Base-by-base conservation (phyloP, 2,797 vertebrate species). In the Acipenser oxyrinchus region DNA sequence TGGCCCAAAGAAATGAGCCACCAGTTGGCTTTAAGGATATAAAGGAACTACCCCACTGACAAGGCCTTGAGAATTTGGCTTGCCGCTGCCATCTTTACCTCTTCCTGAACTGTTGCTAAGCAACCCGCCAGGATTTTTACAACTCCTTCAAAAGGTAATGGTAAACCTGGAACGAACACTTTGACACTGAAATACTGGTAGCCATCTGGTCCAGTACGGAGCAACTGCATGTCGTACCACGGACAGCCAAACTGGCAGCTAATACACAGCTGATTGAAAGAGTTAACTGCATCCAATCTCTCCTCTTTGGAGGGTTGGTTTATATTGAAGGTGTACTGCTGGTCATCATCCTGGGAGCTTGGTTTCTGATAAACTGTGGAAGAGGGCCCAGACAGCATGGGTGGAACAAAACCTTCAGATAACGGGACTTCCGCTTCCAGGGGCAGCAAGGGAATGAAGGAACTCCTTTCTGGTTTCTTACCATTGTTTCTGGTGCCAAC, bases 111-210 rank as follows among this genome's bases (percentile, higher is more conserved):
- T 49, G 3, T n/a, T 7, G 1, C 0, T 8, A 3, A 0, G 63
- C 66, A 50, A 55, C 81, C 76, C 0, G 84, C 81, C 50, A 84
- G 74, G 69, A 83, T 50, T 62, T 51, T 70, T 10, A 84, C 76
- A 10, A 52, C 1, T 3, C 92, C 92, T 0, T 18, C 77, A 65
- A 94, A 82, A 4, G 84, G 73, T 1, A 49, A 0, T 0, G 55
- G 62, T 37, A 78, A 69, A 0, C 83, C 83, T 0, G 88, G 89
- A 63, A 95, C 77, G 12, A 70, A 53, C 64, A 93, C 87, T 8
- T 68, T 78, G 68, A 90, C 95, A 79, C 76, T 77, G 67, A 93
- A 92, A 65, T 15, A 72, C 23, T 90, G 76, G 82, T 88, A 91
- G 9, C 93, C 91, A 0, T 79, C 72, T 0, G 75, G 66, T 2